Evolutionary conservation across 2,113 vertebrate genomes (phyloP).

Genomic region (Coturnix japonica): DNA sequence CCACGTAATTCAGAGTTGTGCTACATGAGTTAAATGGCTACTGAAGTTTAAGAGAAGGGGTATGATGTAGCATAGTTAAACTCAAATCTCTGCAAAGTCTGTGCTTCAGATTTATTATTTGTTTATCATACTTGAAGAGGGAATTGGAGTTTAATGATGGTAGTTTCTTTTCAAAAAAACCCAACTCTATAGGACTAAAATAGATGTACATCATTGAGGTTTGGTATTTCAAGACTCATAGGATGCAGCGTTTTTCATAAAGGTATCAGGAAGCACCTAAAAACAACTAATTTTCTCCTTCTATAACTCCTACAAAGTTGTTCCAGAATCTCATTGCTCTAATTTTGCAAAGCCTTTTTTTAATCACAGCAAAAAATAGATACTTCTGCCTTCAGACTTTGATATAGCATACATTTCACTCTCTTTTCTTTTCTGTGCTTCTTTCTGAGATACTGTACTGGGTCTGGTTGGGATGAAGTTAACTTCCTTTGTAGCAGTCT

Average conservation of each 20-base stretch:
- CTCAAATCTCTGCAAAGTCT: background rate
- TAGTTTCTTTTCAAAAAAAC: background rate
- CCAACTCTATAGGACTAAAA: background rate
- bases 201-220: background rate
- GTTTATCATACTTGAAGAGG: background rate
- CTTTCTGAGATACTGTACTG: background rate
- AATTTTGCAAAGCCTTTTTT: background rate
- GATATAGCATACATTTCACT: background rate
- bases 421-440: background rate
- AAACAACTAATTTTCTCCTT: background rate
- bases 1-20: rapidly evolving
- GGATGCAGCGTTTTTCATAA: background rate
- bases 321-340: background rate
- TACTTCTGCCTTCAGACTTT: background rate
- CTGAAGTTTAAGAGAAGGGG: background rate
- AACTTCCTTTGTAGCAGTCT: background rate
- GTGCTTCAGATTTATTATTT: background rate
- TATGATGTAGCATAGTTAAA: background rate
- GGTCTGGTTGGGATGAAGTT: background rate
- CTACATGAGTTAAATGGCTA: background rate
- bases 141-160: background rate
- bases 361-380: background rate
- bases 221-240: background rate
- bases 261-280: background rate
- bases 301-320: background rate